Evolutionary conservation across 2,113 vertebrate genomes (phyloP).

Genomic region (Macquaria australasica): DNA sequence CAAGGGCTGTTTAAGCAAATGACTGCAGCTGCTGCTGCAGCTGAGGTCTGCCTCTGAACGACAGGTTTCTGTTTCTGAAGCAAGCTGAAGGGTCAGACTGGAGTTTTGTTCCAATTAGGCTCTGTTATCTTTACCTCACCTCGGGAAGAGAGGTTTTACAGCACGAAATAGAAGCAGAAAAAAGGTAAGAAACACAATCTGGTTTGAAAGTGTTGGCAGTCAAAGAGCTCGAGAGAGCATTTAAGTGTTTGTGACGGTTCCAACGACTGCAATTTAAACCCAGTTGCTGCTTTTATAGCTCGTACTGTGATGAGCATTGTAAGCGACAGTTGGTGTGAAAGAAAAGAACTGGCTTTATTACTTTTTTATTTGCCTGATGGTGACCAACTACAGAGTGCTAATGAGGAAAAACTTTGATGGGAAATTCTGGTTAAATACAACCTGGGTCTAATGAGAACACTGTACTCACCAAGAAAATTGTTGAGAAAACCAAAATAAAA

Average conservation of each 20-base stretch:
- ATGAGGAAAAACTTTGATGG: background rate
- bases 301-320: background rate
- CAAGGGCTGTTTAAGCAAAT: constrained; percentile 9
- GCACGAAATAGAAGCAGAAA: background rate
- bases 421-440: background rate
- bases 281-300: background rate
- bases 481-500: background rate
- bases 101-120: constrained; percentile 47
- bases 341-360: background rate
- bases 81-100: constrained; percentile 10
- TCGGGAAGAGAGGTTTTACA: constrained; percentile 8
- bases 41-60: constrained; percentile 24
- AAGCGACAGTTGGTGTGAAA: constrained; percentile 6
- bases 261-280: background rate
- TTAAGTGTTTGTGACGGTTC: constrained; percentile 31
- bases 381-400: background rate
- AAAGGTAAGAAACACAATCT: constrained; percentile 17
- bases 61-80: constrained; percentile 22
- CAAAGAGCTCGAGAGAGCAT: background rate
- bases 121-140: constrained; percentile 56
- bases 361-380: background rate
- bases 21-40: constrained; percentile 7
- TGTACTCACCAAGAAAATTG: background rate
- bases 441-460: background rate
- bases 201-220: constrained; percentile 12